A percentile compares a stretch with the other conserved stretches of the same genome.
These are phyloP conservation scores for Caenorhabditis becei DNA, from an alignment of 2,888 invertebrate species.

Conservation along the genomic window DNA sequence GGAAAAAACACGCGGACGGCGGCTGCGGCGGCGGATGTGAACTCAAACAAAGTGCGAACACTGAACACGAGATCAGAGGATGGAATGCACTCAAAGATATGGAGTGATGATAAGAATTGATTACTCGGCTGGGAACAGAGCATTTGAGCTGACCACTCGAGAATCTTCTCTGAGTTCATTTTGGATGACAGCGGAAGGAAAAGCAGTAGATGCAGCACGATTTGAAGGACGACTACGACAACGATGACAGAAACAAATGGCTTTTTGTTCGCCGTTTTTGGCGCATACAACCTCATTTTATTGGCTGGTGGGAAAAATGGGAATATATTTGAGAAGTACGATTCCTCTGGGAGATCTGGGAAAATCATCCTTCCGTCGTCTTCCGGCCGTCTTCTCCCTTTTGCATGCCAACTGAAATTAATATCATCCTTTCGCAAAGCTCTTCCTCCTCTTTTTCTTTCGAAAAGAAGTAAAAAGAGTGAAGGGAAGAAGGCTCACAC, in stretches of 20 bases:
- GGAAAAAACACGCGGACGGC: slow-evolving; percentile 35
- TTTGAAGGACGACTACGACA: slow-evolving; percentile 43
- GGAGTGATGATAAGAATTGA: slow-evolving; percentile 23
- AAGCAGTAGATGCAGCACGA: slow-evolving; percentile 36
- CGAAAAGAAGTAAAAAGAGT: slow-evolving; percentile 44
- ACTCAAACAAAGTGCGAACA: slow-evolving; percentile 51
- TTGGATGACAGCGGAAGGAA: slow-evolving; percentile 15
- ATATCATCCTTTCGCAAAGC: slow-evolving; percentile 44
- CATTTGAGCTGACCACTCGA: background rate
- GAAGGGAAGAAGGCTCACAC: slow-evolving; percentile 23
- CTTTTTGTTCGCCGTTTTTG: slow-evolving; percentile 50
- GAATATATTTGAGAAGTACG: slow-evolving; percentile 56
- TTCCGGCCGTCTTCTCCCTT: background rate
- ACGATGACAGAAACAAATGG: slow-evolving; percentile 55
- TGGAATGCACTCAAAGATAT: slow-evolving; percentile 36
- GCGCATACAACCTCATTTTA: slow-evolving; percentile 50
- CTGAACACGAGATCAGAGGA: slow-evolving; percentile 48
- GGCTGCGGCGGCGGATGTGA: slow-evolving; percentile 10
- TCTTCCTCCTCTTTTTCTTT: slow-evolving; percentile 13
- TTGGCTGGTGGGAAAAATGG: slow-evolving; percentile 25
- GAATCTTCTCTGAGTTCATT: slow-evolving; percentile 11
- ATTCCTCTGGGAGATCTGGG: slow-evolving; percentile 49
- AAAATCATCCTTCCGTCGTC: slow-evolving; percentile 24
- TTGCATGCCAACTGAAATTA: slow-evolving; percentile 54
- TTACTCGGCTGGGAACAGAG: background rate